Base-by-base conservation (phyloP, 2,113 vertebrate species). In the Cyprinus carpio region DNA sequence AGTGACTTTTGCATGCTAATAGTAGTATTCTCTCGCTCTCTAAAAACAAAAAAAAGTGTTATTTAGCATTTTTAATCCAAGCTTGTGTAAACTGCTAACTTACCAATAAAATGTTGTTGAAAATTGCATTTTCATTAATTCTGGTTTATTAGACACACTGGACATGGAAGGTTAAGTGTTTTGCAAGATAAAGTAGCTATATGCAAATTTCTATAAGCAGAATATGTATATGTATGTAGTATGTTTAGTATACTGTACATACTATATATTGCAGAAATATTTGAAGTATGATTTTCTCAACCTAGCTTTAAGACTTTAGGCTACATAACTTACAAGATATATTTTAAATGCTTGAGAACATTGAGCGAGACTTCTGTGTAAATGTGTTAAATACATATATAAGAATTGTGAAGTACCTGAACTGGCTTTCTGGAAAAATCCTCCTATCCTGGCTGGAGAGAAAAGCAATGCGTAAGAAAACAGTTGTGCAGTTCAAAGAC, bases 361-460 rank as follows among this genome's bases (percentile, higher is more conserved):
- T 23, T 1, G 34, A 18, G 15, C 2, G 29, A 67, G 6, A 67
- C 64, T 67, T 7, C 16, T 34, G 29, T 20, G 31, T 16, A 18
- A 34, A 18, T 69, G 29, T 20, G 18, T 54, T 54, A 54, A 54
- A 54, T 54, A 54, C 2, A 3, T 18, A 54, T 54, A 10, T 46
- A 12, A 43, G 9, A 43, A 43, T 10, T 31, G 1, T 67, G 27
- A 71, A 40, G 34, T 40, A 71, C 16, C 34, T 37, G 4, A 37
- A 40, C 5, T 40, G 18, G 69, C 34, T 43, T 72, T 72, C 69
- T 72, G 69, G 69, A 43, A 72, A 71, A 72, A 43, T 72, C 34
- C 4, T 40, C 10, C 5, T 49, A 75, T 49, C 72, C 72, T 27
- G 69, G 29, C 8, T 72, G 72, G 72, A 75, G 51, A 49, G 43